Base-by-base conservation (phyloP, 2,888 invertebrate species). In the Pristionchus entomophagus region DNA sequence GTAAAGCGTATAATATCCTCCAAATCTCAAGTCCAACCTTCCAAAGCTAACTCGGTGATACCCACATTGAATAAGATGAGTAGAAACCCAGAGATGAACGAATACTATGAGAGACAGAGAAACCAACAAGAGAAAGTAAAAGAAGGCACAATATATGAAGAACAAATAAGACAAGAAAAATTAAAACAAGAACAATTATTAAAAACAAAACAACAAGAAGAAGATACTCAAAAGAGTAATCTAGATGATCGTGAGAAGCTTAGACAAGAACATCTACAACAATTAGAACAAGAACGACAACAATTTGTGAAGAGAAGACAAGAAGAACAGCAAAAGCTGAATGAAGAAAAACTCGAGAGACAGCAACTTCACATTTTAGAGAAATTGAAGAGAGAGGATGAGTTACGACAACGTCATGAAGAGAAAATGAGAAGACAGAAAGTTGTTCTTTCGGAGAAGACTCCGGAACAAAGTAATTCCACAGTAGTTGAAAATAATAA, bases 281-380 rank as follows among this genome's bases (percentile, higher is more conserved):
- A 41, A 87, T n/a, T n/a, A 81, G 80, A 86, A 14, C n/a, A 86
- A 87, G 77, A 87, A 80, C 38, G 87, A 45, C 17, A n/a, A n/a
- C n/a, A n/a, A n/a, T n/a, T n/a, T n/a, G n/a, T 56, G 22, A 56
- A 56, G 56, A n/a, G 19, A 56, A 56, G 56, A 56, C 12, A n/a
- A 35, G 45, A 45, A 10, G 29, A 62, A 86, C 32, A 86, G 53
- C 35, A 59, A 80, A 56, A 41, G 81, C n/a, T n/a, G 87, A 87
- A 86, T 22, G n/a, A 86, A 87, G 77, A 87, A 80, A 41, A 86
- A 45, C 17, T 56, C 5, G n/a, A 56, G 56, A 56, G 19, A 45
- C 45, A 45, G 14, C 45, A 14, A 45, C 6, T 14, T 10, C 45
- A 45, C 45, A 53, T 53, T 22, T 10, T 22, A 53, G 22, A 53